Conservation (phyloP, 2,113 vertebrate genomes). For the Herpetotheres cachinnans region DNA sequence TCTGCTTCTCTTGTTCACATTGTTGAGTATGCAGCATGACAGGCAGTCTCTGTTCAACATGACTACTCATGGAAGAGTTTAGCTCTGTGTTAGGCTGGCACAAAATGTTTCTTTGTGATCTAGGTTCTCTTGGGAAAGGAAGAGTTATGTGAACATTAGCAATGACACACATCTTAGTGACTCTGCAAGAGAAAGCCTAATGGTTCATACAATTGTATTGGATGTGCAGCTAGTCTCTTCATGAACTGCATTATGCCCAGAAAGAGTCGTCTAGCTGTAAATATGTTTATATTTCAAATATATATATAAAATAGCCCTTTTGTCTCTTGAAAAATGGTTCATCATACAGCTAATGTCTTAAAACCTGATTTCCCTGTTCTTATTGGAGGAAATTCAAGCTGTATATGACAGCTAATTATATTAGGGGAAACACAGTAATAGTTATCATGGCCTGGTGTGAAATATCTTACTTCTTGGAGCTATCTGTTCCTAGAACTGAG, state of each 20-base stretch:
- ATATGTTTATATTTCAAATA: not conserved
- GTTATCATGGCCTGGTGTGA: conserved; percentile 15
- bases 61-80: not conserved
- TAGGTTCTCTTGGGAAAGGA: not conserved
- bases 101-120: not conserved
- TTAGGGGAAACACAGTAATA: conserved; percentile 30
- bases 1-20: not conserved
- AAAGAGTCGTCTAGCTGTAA: not conserved
- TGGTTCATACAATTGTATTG: not conserved
- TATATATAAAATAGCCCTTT: not conserved
- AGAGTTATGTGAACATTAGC: not conserved
- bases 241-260: not conserved
- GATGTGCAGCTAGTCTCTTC: not conserved
- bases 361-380: not conserved
- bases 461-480: conserved; percentile 34
- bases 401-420: conserved; percentile 41
- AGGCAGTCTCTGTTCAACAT: not conserved
- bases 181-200: not conserved
- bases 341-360: conserved; percentile 7
- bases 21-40: not conserved
- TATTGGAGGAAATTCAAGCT: conserved; percentile 9
- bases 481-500: not conserved
- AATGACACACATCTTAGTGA: not conserved
- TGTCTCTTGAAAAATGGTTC: not conserved
- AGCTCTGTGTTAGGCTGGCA: not conserved